Conservation (phyloP, 2,113 vertebrate species). For the Ciconia maguari region DNA sequence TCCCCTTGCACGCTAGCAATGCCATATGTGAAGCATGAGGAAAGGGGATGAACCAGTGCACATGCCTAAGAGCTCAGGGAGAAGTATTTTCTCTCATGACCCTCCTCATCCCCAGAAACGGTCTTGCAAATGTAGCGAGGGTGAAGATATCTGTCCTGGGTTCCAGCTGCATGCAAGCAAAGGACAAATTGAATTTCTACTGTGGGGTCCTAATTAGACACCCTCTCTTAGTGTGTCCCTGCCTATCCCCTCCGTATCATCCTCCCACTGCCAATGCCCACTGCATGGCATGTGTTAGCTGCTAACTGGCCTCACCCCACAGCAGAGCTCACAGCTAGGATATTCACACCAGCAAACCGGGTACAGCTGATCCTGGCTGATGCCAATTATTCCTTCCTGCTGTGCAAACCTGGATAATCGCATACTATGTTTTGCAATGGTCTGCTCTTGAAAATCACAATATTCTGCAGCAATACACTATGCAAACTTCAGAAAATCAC, state of each 20-base stretch:
- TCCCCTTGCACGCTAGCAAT: not conserved
- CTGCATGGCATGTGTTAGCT: too few relatives aligned
- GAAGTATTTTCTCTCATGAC: not conserved
- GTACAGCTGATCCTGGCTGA: rapidly evolving
- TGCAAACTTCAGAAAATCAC: not conserved
- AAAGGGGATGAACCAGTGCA: not conserved
- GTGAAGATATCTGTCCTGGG: not conserved
- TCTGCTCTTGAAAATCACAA: not conserved
- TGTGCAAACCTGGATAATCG: not conserved
- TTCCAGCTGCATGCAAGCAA: not conserved
- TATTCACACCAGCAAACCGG: rapidly evolving
- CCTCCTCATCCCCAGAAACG: not conserved
- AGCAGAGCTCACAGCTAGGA: not conserved
- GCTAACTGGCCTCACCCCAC: not conserved
- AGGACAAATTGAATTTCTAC: not conserved
- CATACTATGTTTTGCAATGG: not conserved
- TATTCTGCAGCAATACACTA: not conserved
- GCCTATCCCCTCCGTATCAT: rapidly evolving
- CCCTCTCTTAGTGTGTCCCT: rapidly evolving
- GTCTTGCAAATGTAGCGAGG: not conserved
- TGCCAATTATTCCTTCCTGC: not conserved
- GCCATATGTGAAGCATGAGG: not conserved
- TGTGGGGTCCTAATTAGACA: rapidly evolving
- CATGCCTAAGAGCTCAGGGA: rapidly evolving
- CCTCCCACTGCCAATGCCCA: not conserved